Percentiles rank a stretch among this genome's conserved stretches.
phyloP scores from a whole-genome alignment of 2,797 vertebrate species.

The Eurystomus glaucurus region DNA sequence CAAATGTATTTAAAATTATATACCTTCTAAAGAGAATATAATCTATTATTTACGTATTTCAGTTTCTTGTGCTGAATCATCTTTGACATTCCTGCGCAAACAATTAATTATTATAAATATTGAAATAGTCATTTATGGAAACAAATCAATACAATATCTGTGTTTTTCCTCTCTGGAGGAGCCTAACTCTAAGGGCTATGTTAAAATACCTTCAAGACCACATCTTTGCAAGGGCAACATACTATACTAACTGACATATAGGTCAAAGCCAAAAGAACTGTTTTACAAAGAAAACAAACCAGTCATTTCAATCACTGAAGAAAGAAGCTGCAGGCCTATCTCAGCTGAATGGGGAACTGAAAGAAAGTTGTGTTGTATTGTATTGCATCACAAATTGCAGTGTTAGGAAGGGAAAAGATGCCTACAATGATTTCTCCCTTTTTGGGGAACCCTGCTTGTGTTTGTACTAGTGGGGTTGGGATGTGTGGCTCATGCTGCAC shows the following conservation, averaged over 20 bases:
- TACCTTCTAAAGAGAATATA: not conserved
- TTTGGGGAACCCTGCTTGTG: not conserved
- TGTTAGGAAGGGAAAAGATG: not conserved
- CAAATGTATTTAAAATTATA: not conserved
- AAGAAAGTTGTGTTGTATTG: not conserved
- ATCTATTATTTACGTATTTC: not conserved
- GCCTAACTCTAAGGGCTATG: not conserved
- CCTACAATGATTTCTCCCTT: not conserved
- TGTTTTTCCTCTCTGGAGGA: not conserved
- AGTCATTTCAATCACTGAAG: not conserved
- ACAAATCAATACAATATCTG: not conserved
- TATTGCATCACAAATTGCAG: not conserved
- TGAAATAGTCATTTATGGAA: not conserved
- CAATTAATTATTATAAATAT: not conserved
- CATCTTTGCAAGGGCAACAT: not conserved
- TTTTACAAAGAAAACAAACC: not conserved
- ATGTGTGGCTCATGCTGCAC: not conserved
- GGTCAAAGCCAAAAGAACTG: not conserved
- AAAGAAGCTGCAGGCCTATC: not conserved
- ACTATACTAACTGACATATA: not conserved
- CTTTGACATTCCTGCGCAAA: not conserved
- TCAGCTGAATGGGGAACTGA: not conserved
- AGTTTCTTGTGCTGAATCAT: not conserved
- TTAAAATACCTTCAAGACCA: not conserved
- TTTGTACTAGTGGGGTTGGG: not conserved